Evolutionary conservation across 2,888 invertebrate species (phyloP).

Genomic region (Pheosia tremula): DNA sequence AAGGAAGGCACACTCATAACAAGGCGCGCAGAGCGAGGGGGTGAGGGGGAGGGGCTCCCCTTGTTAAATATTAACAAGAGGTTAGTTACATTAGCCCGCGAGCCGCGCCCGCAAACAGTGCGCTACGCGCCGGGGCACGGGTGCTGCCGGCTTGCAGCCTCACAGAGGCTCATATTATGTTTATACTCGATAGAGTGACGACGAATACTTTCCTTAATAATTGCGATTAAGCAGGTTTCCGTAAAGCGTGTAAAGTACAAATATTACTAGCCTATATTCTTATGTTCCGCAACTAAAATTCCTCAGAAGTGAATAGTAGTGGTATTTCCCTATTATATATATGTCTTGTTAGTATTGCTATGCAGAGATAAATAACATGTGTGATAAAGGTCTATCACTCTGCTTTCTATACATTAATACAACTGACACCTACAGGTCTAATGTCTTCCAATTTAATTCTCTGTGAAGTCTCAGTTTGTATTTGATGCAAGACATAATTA

Average conservation of each 20-base stretch:
- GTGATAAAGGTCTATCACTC: neutral
- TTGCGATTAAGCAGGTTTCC: no score
- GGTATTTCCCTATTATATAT: no score
- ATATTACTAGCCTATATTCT: no score
- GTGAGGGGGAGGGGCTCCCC: neutral
- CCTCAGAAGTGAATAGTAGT: no score
- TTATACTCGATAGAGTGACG: no score
- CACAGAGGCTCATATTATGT: no score
- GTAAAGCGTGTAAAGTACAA: no score
- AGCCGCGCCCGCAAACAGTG: neutral
- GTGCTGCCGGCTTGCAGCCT: neutral
- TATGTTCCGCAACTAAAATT: no score
- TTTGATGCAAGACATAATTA: no score
- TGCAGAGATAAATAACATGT: neutral
- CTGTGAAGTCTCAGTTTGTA: neutral
- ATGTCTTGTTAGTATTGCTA: no score
- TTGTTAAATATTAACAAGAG: conserved; percentile 37
- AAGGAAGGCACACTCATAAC: neutral
- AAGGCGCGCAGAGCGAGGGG: neutral
- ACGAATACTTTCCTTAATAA: no score
- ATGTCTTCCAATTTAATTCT: neutral
- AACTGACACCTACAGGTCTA: neutral
- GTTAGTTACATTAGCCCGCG: conserved; percentile 30
- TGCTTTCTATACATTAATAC: neutral
- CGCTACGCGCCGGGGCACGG: neutral